These are phyloP conservation scores for Amblyopsis rosae DNA, from an alignment of 2,113 vertebrate species.

Conservation along the genomic window DNA sequence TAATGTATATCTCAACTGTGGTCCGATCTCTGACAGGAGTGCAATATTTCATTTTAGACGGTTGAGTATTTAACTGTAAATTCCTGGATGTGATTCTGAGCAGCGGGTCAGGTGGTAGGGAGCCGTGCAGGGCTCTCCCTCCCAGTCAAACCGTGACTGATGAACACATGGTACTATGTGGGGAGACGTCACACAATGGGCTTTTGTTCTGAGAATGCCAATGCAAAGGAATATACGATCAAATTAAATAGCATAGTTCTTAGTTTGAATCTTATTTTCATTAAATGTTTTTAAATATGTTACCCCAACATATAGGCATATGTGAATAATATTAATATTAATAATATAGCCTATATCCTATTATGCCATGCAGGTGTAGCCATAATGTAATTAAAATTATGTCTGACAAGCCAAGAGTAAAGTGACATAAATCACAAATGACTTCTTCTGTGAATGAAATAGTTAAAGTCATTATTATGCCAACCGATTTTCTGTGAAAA, in stretches of 20 bases:
- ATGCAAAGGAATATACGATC: background rate
- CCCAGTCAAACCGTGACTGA: conserved; percentile 42
- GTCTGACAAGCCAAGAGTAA: background rate
- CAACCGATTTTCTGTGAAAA: conserved; percentile 52
- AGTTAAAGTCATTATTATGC: conserved; percentile 39
- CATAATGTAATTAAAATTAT: background rate
- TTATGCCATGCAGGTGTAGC: too few species aligned
- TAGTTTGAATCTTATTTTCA: background rate
- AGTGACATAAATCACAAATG: conserved; percentile 1
- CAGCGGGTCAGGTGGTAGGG: conserved; percentile 31
- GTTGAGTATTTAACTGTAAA: conserved; percentile 38
- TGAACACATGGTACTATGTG: conserved; percentile 63
- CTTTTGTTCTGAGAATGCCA: conserved; percentile 43
- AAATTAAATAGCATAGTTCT: too few species aligned
- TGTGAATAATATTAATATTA: too few species aligned
- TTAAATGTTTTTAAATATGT: background rate
- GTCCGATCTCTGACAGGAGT: background rate
- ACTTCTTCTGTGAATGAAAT: conserved; percentile 33
- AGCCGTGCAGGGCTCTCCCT: conserved; percentile 28
- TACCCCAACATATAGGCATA: background rate
- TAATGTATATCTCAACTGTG: background rate
- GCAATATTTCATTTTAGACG: background rate
- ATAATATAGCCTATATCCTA: too few species aligned
- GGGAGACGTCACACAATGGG: conserved; percentile 60
- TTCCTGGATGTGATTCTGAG: conserved; percentile 50